Evolutionary conservation across 2,888 invertebrate species (phyloP).

Genomic region (Ochropacha duplaris): DNA sequence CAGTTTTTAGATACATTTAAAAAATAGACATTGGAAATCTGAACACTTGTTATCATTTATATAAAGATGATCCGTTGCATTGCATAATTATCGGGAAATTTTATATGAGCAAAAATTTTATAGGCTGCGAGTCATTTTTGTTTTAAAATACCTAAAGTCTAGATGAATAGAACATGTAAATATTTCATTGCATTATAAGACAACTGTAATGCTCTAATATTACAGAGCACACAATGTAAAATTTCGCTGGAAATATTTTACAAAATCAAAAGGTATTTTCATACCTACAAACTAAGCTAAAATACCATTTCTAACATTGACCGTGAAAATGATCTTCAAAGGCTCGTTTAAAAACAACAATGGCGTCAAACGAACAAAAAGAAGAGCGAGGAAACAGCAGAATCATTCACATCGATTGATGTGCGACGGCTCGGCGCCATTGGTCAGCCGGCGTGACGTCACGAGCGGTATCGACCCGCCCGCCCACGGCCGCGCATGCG

Average conservation of each 20-base stretch:
- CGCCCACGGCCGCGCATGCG: constrained; percentile 78
- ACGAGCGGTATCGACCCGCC: constrained; percentile 67
- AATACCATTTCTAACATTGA: constrained; percentile 27
- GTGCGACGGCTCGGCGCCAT: constrained; percentile 71
- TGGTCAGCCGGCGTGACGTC: constrained; percentile 72
- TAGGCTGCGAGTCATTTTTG: no score
- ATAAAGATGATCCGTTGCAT: no score
- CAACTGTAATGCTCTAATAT: neutral
- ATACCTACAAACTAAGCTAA: neutral
- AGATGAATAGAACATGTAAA: no score
- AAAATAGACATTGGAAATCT: neutral
- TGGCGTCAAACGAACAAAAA: constrained; percentile 31
- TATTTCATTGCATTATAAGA: no score
- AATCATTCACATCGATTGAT: constrained; percentile 73
- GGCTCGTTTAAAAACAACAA: constrained; percentile 24
- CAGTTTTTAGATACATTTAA: neutral
- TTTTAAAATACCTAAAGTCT: no score
- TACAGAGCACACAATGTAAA: neutral
- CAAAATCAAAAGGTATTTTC: neutral
- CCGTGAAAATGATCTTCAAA: constrained; percentile 42
- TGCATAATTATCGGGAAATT: no score
- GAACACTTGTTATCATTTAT: no score
- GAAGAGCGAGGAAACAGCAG: constrained; percentile 31
- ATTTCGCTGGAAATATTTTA: neutral
- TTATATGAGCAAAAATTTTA: no score